Evolutionary conservation across 2,797 vertebrate species (phyloP).

Genomic region (Pangasius larnaudii): DNA sequence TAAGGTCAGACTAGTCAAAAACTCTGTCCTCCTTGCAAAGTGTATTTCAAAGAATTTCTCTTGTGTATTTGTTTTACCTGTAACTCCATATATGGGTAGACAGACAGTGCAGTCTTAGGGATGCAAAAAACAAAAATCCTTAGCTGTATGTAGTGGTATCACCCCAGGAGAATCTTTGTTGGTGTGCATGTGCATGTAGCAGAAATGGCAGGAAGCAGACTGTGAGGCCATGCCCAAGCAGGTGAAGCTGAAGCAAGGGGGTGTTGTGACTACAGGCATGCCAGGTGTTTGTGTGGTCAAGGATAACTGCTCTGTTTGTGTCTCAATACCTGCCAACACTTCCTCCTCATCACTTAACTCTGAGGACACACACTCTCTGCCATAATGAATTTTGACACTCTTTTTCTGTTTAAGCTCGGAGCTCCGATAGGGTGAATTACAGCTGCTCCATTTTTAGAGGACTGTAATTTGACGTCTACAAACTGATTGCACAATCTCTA

Average conservation of each 20-base stretch:
- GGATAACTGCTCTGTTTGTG: slow-evolving; percentile 16
- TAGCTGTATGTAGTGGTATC: slow-evolving; percentile 29
- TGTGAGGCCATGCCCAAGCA: slow-evolving; percentile 32
- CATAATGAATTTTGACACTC: slow-evolving; percentile 34
- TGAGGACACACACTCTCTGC: slow-evolving; percentile 12
- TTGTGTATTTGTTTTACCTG: slow-evolving; percentile 4
- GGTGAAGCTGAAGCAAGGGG: slow-evolving; percentile 37
- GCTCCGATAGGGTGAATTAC: slow-evolving; percentile 30
- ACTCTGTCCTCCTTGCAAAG: slow-evolving; percentile 41
- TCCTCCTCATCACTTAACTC: slow-evolving; percentile 13
- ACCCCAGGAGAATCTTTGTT: slow-evolving; percentile 30
- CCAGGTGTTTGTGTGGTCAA: slow-evolving; percentile 16
- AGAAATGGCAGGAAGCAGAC: slow-evolving; percentile 39
- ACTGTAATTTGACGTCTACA: slow-evolving; percentile 39
- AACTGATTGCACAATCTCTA: slow-evolving; percentile 32
- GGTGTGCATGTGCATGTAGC: slow-evolving; percentile 6
- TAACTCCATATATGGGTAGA: slow-evolving; percentile 34
- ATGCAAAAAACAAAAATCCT: slow-evolving; percentile 29
- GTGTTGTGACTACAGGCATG: slow-evolving; percentile 17
- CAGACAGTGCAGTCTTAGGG: slow-evolving; percentile 43
- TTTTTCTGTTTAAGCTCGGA: slow-evolving; percentile 3
- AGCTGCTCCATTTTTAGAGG: slow-evolving; percentile 23
- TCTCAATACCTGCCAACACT: slow-evolving; percentile 33
- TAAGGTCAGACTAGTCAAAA: slow-evolving; percentile 40
- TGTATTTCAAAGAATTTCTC: slow-evolving; percentile 40